Base-by-base conservation (phyloP, 2,888 invertebrate genomes). In the Ophioninae sp. region DNA sequence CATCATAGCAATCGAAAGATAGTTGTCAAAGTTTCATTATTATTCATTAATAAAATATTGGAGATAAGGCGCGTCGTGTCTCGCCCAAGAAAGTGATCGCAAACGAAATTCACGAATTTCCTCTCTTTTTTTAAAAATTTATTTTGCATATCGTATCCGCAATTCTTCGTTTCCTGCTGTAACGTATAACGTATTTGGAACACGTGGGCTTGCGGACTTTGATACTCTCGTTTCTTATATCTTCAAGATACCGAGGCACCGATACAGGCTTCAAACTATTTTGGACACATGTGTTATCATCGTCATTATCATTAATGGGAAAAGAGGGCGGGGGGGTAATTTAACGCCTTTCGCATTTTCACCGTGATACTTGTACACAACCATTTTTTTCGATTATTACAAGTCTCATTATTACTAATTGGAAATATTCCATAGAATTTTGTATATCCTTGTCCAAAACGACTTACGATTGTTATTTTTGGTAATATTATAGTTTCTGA, bases 141-240 rank as follows among this genome's bases (percentile, higher is more conserved):
- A 13, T 44, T 44, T 44, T 17, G 51, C 41, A 64, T 13, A 39
- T 22, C 39, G 10, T 8, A 10, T 39, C 39, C 20, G 39, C 39
- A 20, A 39, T 22, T 72, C 7, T 7, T 56, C 63, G 41, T 63
- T 73, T 63, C 13, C 10, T 30, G 7, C 37, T 56, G 44, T n/a
- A 37, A 58, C 64, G 64, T 61, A 20, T 74, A 51, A 30, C 44
- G 44, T 64, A 64, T 23, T 64, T 37, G 13, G 37, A 20, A 37
- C 65, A 58, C 56, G 75, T 75, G 75, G 51, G 20, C 59, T 23
- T n/a, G 41, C 17, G 41, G 72, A 73, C 61, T 61, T 61, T 73
- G 72, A 61, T 44, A 22, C 22, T 0, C 23, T 7, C 39, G 41
- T 37, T 61, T 8, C 39, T 0, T 20, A 61, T 71, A 10, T 63